Conservation (phyloP, 2,113 vertebrate species). For the Charina bottae region DNA sequence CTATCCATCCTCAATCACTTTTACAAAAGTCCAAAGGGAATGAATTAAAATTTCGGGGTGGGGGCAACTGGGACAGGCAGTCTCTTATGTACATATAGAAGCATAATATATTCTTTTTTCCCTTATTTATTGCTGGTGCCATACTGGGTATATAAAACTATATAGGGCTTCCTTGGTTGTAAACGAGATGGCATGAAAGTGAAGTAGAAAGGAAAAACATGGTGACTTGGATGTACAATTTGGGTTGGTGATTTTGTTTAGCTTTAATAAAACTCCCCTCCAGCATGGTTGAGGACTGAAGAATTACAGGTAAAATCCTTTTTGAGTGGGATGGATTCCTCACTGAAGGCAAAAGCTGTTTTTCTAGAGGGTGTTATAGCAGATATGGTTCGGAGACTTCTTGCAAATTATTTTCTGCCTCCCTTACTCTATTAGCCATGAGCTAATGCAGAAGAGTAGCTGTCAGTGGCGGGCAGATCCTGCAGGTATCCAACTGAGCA, state of each 20-base stretch:
- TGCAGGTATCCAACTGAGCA: slow-evolving; percentile 10
- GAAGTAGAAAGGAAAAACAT: slow-evolving; percentile 41
- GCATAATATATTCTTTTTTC: slow-evolving; percentile 36
- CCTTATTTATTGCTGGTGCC: slow-evolving; percentile 42
- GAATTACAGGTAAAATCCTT: slow-evolving; percentile 35
- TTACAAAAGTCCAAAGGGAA: slow-evolving; percentile 45
- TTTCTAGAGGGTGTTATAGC: slow-evolving; percentile 25
- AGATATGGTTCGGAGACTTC: slow-evolving; percentile 16
- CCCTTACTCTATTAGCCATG: slow-evolving; percentile 11
- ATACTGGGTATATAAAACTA: slow-evolving; percentile 37
- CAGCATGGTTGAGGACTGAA: slow-evolving; percentile 34
- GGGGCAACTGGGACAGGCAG: neutral
- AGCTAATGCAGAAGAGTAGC: slow-evolving; percentile 13
- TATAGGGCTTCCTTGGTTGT: slow-evolving; percentile 24
- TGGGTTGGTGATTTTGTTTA: slow-evolving; percentile 39
- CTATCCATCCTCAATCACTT: slow-evolving; percentile 21
- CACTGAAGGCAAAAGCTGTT: slow-evolving; percentile 43
- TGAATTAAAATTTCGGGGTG: neutral
- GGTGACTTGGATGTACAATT: slow-evolving; percentile 30
- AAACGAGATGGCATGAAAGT: slow-evolving; percentile 53
- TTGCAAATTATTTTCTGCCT: slow-evolving; percentile 17
- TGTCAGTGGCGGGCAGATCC: slow-evolving; percentile 14
- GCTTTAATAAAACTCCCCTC: slow-evolving; percentile 30
- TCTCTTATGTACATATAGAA: slow-evolving; percentile 33
- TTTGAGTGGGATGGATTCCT: slow-evolving; percentile 38